phyloP scores from a whole-genome alignment of 2,113 vertebrate genomes.

The Atractosteus spatula region DNA sequence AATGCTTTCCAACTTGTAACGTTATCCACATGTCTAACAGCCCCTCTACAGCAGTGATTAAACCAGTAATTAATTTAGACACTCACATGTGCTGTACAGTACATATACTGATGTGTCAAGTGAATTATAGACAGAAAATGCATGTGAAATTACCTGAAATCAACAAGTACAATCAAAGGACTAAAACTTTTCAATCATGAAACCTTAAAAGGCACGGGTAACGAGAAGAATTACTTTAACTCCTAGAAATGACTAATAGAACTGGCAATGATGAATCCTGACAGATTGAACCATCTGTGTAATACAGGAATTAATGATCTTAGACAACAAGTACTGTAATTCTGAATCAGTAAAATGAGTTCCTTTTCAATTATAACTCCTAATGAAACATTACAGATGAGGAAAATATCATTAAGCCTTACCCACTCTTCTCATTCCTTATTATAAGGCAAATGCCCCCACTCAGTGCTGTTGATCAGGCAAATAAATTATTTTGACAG shows the following conservation, averaged over 20 bases:
- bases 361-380: conserved; percentile 43
- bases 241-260: conserved; percentile 7
- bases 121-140: neutral
- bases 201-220: no score
- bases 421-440: conserved; percentile 31
- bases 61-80: neutral
- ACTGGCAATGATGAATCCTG: conserved; percentile 14
- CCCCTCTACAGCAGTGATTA: no score
- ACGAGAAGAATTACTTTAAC: neutral
- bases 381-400: conserved; percentile 47
- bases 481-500: conserved; percentile 48
- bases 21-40: neutral
- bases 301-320: conserved; percentile 26
- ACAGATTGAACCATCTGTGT: conserved; percentile 26
- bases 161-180: neutral
- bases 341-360: conserved; percentile 22
- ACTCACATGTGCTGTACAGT: neutral
- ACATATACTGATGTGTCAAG: neutral
- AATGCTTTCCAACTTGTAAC: no score
- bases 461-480: conserved; percentile 38
- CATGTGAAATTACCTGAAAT: neutral
- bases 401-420: conserved; percentile 34
- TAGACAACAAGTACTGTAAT: conserved; percentile 29
- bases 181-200: neutral
- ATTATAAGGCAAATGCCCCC: conserved; percentile 28